phyloP scores from a whole-genome alignment of 2,113 vertebrate species.

The Taurulus bubalis region DNA sequence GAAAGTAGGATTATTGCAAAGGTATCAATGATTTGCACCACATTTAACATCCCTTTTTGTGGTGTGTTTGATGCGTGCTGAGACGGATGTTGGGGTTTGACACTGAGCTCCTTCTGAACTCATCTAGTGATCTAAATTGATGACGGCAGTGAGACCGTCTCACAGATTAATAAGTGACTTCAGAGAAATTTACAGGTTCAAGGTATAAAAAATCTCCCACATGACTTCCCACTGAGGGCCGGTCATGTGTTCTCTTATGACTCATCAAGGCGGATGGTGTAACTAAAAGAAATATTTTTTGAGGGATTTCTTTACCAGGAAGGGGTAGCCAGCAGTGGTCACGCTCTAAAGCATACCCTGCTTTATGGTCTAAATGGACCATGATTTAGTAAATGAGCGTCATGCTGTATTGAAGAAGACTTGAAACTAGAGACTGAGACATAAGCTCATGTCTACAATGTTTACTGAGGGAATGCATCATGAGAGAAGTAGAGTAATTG shows the following conservation, averaged over 20 bases:
- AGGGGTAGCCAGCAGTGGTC: not conserved
- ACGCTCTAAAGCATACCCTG: not conserved
- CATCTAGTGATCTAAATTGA: not conserved
- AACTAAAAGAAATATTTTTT: not conserved
- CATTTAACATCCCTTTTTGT: not conserved
- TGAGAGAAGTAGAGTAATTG: no score
- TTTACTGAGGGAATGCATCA: no score
- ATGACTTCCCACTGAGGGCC: conserved; percentile 38
- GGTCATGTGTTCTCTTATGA: conserved; percentile 10
- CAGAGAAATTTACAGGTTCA: conserved; percentile 56
- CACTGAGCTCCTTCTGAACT: conserved; percentile 1
- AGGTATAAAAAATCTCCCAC: conserved; percentile 62
- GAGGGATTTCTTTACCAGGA: not conserved
- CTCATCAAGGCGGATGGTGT: not conserved
- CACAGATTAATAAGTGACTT: conserved; percentile 78
- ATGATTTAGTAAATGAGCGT: no score
- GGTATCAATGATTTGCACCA: not conserved
- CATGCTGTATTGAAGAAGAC: no score
- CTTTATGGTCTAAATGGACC: not conserved
- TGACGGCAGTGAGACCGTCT: not conserved
- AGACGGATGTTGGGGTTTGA: not conserved
- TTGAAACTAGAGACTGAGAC: no score
- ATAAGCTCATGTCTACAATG: no score
- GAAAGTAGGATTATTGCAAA: not conserved
- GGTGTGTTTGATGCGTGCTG: not conserved